phyloP scores from a whole-genome alignment of 37 sponge, comb jelly and placozoan species.

The Dysidea cf. avara region DNA sequence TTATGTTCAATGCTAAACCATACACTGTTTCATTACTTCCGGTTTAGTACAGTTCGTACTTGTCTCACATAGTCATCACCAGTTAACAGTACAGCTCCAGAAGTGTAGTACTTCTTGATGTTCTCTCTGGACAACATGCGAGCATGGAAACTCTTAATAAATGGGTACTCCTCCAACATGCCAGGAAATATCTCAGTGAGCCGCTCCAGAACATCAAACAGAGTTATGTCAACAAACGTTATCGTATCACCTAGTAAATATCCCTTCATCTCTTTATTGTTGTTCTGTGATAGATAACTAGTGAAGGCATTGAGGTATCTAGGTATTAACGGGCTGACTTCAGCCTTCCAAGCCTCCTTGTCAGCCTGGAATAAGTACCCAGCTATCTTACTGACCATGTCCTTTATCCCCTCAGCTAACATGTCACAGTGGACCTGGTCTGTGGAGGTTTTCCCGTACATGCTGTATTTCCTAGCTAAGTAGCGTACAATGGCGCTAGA shows the following conservation, averaged over 20 bases:
- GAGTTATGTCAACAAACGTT: conserved; percentile 25
- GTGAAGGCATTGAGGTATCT: not conserved
- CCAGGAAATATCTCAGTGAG: conserved; percentile 13
- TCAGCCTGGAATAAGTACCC: conserved; percentile 4
- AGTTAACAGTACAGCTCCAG: not conserved
- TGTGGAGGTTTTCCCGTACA: conserved; percentile 9
- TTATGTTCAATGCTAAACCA: no score
- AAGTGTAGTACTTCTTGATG: conserved; percentile 11
- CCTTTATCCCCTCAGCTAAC: conserved; percentile 26
- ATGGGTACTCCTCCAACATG: conserved; percentile 11
- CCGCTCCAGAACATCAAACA: conserved; percentile 21
- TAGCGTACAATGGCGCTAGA: conserved; percentile 41
- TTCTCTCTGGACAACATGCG: conserved; percentile 3
- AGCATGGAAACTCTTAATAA: not conserved
- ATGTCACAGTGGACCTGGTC: conserved; percentile 36
- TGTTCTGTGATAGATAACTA: not conserved
- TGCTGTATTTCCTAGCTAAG: conserved; percentile 32
- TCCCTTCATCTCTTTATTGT: conserved; percentile 1
- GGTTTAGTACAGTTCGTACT: conserved; percentile 3
- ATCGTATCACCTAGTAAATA: conserved; percentile 35
- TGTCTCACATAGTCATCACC: conserved; percentile 22
- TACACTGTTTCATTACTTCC: no score
- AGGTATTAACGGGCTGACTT: conserved; percentile 5
- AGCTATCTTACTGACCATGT: conserved; percentile 4
- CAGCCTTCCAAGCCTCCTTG: conserved; percentile 3